Evolutionary conservation across 2,797 vertebrate genomes (phyloP).

Genomic region (Notoglanidium macrostoma): DNA sequence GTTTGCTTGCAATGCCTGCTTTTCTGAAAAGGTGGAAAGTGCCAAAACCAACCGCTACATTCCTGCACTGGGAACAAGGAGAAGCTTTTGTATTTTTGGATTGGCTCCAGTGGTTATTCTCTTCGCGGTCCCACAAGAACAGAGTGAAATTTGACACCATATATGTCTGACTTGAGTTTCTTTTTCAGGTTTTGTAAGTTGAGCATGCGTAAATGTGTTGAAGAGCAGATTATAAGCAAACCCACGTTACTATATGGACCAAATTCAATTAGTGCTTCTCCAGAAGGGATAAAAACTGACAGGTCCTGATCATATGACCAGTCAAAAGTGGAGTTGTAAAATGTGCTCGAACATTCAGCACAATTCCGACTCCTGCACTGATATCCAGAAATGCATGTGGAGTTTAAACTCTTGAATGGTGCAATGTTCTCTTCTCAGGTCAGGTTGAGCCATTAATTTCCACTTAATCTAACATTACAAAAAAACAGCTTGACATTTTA

Average conservation of each 20-base stretch:
- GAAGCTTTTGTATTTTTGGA: constrained; percentile 41
- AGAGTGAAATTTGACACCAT: constrained; percentile 33
- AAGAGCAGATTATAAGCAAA: neutral
- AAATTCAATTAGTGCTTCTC: neutral
- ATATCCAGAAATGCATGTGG: neutral
- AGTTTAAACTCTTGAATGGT: neutral
- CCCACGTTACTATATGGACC: neutral
- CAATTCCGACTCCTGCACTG: neutral
- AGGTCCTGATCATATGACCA: neutral
- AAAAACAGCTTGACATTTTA: neutral
- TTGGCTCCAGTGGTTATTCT: constrained; percentile 37
- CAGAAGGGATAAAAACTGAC: neutral
- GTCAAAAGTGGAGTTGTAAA: too few species aligned
- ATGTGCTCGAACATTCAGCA: neutral
- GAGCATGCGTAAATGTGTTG: neutral
- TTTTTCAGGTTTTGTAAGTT: neutral
- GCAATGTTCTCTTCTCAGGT: neutral
- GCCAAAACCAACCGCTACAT: constrained; percentile 60
- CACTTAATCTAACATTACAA: neutral
- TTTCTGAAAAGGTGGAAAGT: constrained; percentile 27
- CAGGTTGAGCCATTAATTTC: neutral
- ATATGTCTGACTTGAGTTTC: constrained; percentile 30
- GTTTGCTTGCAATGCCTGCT: constrained; percentile 45
- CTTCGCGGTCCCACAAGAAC: constrained; percentile 35
- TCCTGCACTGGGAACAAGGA: constrained; percentile 28